These are phyloP conservation scores for Aegotheles bennettii DNA, from an alignment of 2,113 vertebrate genomes.

Conservation along the genomic window DNA sequence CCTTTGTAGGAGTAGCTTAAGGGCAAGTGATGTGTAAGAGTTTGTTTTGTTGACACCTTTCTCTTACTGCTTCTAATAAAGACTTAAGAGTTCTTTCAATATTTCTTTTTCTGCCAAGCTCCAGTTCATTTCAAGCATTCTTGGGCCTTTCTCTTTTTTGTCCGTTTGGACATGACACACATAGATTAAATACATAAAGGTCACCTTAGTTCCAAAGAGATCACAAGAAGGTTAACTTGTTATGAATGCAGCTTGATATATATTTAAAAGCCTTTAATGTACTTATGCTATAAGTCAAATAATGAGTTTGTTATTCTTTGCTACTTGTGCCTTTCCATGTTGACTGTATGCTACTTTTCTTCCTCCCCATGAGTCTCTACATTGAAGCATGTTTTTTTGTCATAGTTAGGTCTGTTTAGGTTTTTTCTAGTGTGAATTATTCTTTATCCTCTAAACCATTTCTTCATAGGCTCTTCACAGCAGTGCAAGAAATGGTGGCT, in stretches of 20 bases:
- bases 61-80: not conserved
- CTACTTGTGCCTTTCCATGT: not conserved
- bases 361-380: not conserved
- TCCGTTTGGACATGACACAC: not conserved
- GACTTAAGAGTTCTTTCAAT: not conserved
- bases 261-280: not conserved
- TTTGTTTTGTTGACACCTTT: not conserved
- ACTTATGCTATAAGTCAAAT: not conserved
- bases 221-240: not conserved
- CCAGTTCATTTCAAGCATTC: not conserved
- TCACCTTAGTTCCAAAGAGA: not conserved
- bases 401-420: not conserved
- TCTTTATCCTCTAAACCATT: not conserved
- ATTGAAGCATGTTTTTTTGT: not conserved
- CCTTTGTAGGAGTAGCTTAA: not conserved
- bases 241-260: not conserved
- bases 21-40: not conserved
- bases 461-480: not conserved
- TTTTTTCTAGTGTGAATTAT: not conserved
- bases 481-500: not conserved
- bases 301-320: not conserved
- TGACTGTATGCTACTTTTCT: not conserved
- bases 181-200: not conserved
- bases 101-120: not conserved
- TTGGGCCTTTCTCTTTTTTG: not conserved